Conservation (phyloP, 1,140 invertebrate species). For the Plectrocnemia conspersa region DNA sequence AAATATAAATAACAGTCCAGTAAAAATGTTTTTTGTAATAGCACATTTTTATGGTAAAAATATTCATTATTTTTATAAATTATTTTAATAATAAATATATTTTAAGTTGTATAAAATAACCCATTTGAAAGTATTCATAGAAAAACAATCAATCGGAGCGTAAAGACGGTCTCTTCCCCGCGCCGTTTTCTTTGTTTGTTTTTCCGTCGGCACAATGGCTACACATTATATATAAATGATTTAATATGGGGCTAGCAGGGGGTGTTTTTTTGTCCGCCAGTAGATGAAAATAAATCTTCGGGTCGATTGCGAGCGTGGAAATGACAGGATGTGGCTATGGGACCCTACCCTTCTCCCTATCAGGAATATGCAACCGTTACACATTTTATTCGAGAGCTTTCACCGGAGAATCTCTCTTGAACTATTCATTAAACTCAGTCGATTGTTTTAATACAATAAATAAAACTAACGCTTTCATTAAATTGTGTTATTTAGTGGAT, state of each 20-base stretch:
- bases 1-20: too few relatives aligned
- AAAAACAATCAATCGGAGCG: conserved; percentile 21
- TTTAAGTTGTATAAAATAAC: background rate
- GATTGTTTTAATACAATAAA: too few relatives aligned
- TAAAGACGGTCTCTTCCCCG: conserved; percentile 28
- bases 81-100: background rate
- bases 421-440: too few relatives aligned
- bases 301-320: conserved; percentile 33
- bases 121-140: background rate
- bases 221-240: conserved; percentile 36
- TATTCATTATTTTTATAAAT: background rate
- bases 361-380: too few relatives aligned
- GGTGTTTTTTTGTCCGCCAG: conserved; percentile 16
- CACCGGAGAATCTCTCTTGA: too few relatives aligned
- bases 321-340: conserved; percentile 34
- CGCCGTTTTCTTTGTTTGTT: conserved; percentile 32
- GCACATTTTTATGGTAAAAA: too few relatives aligned
- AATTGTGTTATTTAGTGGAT: too few relatives aligned
- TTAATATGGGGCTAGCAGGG: conserved; percentile 28
- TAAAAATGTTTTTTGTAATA: too few relatives aligned
- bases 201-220: conserved; percentile 31
- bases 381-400: too few relatives aligned
- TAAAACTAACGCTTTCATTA: too few relatives aligned
- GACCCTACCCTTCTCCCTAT: conserved; percentile 10
- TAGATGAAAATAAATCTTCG: conserved; percentile 34